phyloP scores from a whole-genome alignment of 2,797 vertebrate genomes.

The Moxostoma hubbsi region DNA sequence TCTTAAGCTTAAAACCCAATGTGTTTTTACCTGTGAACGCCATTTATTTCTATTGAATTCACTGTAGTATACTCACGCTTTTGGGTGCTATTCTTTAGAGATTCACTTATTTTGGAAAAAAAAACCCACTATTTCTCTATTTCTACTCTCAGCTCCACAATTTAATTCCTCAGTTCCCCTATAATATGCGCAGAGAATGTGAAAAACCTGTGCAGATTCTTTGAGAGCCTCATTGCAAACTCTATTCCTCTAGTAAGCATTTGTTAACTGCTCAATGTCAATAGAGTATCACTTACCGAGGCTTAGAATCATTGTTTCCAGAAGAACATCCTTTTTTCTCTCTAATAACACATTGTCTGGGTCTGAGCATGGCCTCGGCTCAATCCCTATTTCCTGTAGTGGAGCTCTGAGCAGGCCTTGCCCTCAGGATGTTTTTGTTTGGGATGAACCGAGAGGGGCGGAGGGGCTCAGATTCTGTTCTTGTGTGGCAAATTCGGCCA shows the following conservation, averaged over 20 bases:
- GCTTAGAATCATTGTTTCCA: slow-evolving; percentile 40
- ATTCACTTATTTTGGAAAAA: too few species aligned
- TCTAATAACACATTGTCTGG: slow-evolving; percentile 35
- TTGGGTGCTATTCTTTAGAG: too few species aligned
- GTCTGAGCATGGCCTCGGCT: slow-evolving; percentile 39
- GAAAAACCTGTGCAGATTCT: not conserved
- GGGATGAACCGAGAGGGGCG: slow-evolving; percentile 25
- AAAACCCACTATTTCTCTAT: too few species aligned
- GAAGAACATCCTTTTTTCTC: slow-evolving; percentile 51
- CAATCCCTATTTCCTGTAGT: slow-evolving; percentile 55
- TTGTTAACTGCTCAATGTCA: not conserved
- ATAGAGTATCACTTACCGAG: slow-evolving; percentile 13
- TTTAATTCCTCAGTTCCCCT: too few species aligned
- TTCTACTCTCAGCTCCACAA: too few species aligned
- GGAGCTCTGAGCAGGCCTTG: slow-evolving; percentile 52
- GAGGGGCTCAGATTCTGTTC: slow-evolving; percentile 14
- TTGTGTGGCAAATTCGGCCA: slow-evolving; percentile 32
- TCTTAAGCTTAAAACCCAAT: too few species aligned
- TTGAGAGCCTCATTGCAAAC: not conserved
- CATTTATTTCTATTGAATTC: too few species aligned
- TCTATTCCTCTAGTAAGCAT: slow-evolving; percentile 1
- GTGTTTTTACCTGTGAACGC: too few species aligned
- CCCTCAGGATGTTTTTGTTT: slow-evolving; percentile 75
- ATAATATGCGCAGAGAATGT: not conserved
- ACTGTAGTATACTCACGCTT: too few species aligned